phyloP scores from a whole-genome alignment of 2,797 vertebrate species.

The Diglossa cyanea region DNA sequence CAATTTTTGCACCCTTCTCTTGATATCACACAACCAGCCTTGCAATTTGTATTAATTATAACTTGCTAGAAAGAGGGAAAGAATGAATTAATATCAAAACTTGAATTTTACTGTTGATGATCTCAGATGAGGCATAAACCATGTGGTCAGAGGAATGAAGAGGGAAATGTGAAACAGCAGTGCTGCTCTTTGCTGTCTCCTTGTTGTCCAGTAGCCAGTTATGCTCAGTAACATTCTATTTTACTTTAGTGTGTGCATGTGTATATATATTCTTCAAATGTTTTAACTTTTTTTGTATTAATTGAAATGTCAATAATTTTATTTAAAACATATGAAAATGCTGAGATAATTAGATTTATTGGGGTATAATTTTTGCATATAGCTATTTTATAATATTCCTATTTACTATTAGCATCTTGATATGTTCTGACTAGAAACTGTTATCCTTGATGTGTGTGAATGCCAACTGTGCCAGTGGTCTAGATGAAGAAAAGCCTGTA shows the following conservation, averaged over 20 bases:
- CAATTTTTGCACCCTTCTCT: not conserved
- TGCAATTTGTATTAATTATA: slow-evolving; percentile 25
- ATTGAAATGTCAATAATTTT: not conserved
- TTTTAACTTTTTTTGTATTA: not conserved
- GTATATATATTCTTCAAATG: not conserved
- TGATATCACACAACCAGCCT: not conserved
- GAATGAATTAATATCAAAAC: slow-evolving; percentile 14
- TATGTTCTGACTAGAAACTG: not conserved
- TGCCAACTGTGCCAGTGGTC: not conserved
- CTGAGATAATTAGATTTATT: not conserved
- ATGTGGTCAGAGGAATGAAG: not conserved
- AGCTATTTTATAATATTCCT: not conserved
- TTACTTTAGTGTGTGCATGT: not conserved
- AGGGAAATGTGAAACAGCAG: not conserved
- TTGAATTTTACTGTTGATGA: slow-evolving; percentile 21
- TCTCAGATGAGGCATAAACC: slow-evolving; percentile 16
- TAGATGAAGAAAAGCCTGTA: not conserved
- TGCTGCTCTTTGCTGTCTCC: not conserved
- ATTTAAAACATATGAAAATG: not conserved
- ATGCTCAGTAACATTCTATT: not conserved
- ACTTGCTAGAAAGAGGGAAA: not conserved
- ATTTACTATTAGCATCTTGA: not conserved
- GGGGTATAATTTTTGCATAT: not conserved
- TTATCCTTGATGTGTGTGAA: not conserved
- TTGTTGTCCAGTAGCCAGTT: not conserved